Evolutionary conservation across 1,140 invertebrate species (phyloP).

Genomic region (Elymnias hypermnestra): DNA sequence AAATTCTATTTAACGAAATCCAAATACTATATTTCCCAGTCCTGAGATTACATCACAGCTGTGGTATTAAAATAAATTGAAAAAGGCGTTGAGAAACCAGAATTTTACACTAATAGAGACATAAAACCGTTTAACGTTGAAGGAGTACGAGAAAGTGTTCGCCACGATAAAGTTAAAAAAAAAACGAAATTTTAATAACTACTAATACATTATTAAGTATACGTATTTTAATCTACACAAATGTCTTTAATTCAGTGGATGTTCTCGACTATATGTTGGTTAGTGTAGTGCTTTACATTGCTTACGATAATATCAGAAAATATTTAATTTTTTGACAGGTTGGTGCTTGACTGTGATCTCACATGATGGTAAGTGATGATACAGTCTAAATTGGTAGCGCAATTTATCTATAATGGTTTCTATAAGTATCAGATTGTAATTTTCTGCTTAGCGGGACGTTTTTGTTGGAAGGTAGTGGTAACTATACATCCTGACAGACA

Average conservation of each 20-base stretch:
- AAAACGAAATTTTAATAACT: constrained; percentile 41
- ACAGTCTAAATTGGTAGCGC: too few relatives aligned
- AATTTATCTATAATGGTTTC: too few relatives aligned
- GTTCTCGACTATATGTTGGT: constrained; percentile 28
- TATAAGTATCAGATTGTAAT: too few relatives aligned
- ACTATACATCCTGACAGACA: too few relatives aligned
- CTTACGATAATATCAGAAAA: too few relatives aligned
- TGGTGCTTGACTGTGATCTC: too few relatives aligned
- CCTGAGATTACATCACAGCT: constrained; percentile 2
- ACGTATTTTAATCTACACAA: constrained; percentile 62
- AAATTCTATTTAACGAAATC: too few relatives aligned
- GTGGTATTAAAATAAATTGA: constrained; percentile 21
- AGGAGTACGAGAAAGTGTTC: constrained; percentile 22
- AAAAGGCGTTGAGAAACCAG: constrained; percentile 16
- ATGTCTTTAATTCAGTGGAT: constrained; percentile 51
- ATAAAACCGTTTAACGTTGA: constrained; percentile 20
- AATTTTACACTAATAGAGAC: constrained; percentile 22
- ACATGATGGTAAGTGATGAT: too few relatives aligned
- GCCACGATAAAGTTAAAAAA: constrained; percentile 17
- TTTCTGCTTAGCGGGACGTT: too few relatives aligned
- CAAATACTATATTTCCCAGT: too few relatives aligned
- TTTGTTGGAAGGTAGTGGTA: too few relatives aligned
- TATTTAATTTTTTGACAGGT: too few relatives aligned
- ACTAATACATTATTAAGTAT: constrained; percentile 52
- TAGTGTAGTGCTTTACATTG: constrained; percentile 4